Conservation (phyloP, 2,888 invertebrate species). For the Malthinus flaveolus region DNA sequence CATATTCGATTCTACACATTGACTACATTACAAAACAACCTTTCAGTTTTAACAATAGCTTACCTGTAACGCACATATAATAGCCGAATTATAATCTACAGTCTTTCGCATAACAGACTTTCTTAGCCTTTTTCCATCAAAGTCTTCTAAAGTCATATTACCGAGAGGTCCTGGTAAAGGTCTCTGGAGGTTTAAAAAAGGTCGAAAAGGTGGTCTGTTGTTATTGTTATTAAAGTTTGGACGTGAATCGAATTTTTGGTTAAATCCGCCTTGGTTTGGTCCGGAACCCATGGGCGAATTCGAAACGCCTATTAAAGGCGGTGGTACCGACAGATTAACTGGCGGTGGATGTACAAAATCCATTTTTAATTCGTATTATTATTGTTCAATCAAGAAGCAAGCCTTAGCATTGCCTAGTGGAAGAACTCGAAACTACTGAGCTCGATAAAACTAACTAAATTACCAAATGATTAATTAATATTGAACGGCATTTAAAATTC, state of each 20-base stretch:
- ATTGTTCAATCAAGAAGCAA: no score
- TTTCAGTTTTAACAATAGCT: constrained; percentile 33
- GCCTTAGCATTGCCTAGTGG: no score
- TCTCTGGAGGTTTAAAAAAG: constrained; percentile 51
- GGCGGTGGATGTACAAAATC: constrained; percentile 54
- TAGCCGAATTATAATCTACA: constrained; percentile 95
- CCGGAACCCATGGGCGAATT: constrained; percentile 31
- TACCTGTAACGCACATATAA: constrained; percentile 90
- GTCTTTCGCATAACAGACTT: constrained; percentile 98
- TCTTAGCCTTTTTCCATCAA: constrained; percentile 92
- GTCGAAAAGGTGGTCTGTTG: constrained; percentile 48
- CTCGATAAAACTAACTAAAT: no score
- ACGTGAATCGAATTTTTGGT: constrained; percentile 30
- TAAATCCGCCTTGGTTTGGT: constrained; percentile 9
- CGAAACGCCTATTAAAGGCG: constrained; percentile 39
- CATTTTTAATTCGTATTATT: constrained; percentile 35
- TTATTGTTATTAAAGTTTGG: constrained; percentile 24
- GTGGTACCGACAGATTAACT: constrained; percentile 46
- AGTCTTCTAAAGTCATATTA: constrained; percentile 81
- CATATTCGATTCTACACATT: constrained; percentile 80
- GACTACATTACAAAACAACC: constrained; percentile 17
- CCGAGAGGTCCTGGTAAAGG: constrained; percentile 56
- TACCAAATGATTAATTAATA: no score
- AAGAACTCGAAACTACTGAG: no score
- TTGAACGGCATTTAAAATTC: no score